Conservation (phyloP, 2,888 invertebrate genomes). For the Phyllotreta cruciferae region DNA sequence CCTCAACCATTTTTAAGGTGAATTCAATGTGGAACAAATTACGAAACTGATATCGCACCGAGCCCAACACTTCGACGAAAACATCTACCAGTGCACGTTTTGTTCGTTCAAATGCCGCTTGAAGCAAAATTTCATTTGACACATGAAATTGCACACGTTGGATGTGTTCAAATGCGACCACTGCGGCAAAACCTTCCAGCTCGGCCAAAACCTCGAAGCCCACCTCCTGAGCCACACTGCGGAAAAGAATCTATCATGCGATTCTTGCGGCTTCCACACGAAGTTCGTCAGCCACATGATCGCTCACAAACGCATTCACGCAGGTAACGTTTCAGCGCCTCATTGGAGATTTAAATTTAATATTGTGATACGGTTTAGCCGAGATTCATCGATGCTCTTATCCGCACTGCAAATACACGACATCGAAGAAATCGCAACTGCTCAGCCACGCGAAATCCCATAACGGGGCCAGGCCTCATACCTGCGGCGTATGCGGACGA, state of each 20-base stretch:
- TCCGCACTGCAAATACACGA: constrained; percentile 68
- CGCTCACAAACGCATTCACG: constrained; percentile 70
- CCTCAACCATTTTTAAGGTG: constrained; percentile 50
- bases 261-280: constrained; percentile 72
- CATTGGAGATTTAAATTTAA: background rate
- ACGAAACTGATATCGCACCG: constrained; percentile 68
- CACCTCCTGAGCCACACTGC: constrained; percentile 65
- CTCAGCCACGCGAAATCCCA: constrained; percentile 71
- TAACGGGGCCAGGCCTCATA: constrained; percentile 61
- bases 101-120: constrained; percentile 67
- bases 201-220: constrained; percentile 66
- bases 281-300: constrained; percentile 72
- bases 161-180: constrained; percentile 66
- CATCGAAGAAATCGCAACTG: constrained; percentile 70
- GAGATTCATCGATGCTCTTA: constrained; percentile 70
- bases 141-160: constrained; percentile 66
- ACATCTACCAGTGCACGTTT: constrained; percentile 62
- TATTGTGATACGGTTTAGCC: constrained; percentile 50
- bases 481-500: constrained; percentile 67
- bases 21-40: constrained; percentile 59
- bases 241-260: constrained; percentile 68
- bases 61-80: constrained; percentile 64
- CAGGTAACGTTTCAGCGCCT: constrained; percentile 55
- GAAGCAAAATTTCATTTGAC: constrained; percentile 66
- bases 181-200: constrained; percentile 67